Base-by-base conservation (phyloP, 92 coral and sea anemone species). In the Pocillopora meandrina region DNA sequence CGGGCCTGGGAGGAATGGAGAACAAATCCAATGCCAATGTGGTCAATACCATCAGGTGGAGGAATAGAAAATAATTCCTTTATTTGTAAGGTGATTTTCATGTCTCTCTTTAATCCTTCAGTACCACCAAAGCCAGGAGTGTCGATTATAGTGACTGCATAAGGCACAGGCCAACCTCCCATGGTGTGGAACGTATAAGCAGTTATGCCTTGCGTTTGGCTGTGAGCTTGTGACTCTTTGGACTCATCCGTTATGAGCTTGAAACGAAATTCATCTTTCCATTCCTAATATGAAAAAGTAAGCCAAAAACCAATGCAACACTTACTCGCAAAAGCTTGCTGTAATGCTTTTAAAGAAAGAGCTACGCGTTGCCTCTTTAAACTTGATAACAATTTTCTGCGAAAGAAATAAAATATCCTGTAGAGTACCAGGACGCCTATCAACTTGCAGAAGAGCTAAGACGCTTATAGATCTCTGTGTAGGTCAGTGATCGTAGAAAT, bases 1-100 rank as follows among this genome's bases (percentile, higher is more conserved):
- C 88, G 64, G 4, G 85, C 47, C 63, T 19, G 69, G 10, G 84
- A 56, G 20, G 91, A 70, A 69, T 83, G 80, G 21, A 71, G 61
- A 56, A 88, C 91, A 61, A 83, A 88, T 31, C 91, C 85, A 56
- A 87, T 82, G 12, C 80, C 91, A 8, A 88, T 80, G 14, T 83
- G 87, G 56, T 83, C 91, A 52, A 88, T 83, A 13, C 91, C 76
- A 70, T 88, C 10, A 5, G 61, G 18, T 2, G 75, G 80, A 13
- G 69, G 12, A 18, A 83, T 71, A 11, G 81, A 83, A 56, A 88
- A 88, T 19, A 88, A 83, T 59, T 88, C 80, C 61, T 88, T 61
- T 67, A 88, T 88, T 61, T 77, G 88, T 15, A 18, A 5, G 16
- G 88, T 77, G 16, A 88, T 83, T 14, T 76, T 52, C 55, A 63